Evolutionary conservation across 2,888 invertebrate species (phyloP).

Genomic region (Meiosimyza platycephala): DNA sequence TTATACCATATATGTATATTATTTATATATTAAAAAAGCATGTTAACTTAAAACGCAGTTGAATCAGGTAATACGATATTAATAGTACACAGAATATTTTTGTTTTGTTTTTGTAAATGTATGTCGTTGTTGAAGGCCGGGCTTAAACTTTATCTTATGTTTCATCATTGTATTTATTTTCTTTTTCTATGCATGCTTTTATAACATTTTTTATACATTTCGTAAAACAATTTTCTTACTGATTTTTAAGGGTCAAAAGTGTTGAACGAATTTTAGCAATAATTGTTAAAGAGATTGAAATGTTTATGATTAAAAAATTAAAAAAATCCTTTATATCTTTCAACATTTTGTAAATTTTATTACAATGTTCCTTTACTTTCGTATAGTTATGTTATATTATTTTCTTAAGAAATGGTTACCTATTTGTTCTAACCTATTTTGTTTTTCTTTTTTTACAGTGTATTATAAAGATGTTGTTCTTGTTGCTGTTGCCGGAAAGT

Average conservation of each 20-base stretch:
- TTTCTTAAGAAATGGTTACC: not conserved
- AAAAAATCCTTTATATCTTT: not conserved
- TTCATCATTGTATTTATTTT: not conserved
- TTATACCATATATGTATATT: too few relatives aligned
- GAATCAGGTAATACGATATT: too few relatives aligned
- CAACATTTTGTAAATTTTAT: not conserved
- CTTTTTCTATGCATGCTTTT: not conserved
- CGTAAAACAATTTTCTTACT: too few relatives aligned
- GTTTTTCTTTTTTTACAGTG: constrained; percentile 43
- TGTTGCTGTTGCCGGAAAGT: constrained; percentile 23
- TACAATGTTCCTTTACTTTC: not conserved
- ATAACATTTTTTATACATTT: too few relatives aligned
- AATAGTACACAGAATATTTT: not conserved
- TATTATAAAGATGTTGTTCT: constrained; percentile 51
- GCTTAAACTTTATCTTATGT: constrained; percentile 1
- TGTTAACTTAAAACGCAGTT: too few relatives aligned
- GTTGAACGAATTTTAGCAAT: constrained; percentile 16
- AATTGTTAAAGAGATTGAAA: too few relatives aligned
- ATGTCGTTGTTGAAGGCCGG: not conserved
- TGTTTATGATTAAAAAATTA: too few relatives aligned
- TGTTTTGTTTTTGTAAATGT: not conserved
- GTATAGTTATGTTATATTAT: not conserved
- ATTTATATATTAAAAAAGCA: too few relatives aligned
- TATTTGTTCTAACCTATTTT: constrained; percentile 11
- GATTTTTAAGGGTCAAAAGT: not conserved